phyloP scores from a whole-genome alignment of 2,113 vertebrate species.

The Parotia lawesii region DNA sequence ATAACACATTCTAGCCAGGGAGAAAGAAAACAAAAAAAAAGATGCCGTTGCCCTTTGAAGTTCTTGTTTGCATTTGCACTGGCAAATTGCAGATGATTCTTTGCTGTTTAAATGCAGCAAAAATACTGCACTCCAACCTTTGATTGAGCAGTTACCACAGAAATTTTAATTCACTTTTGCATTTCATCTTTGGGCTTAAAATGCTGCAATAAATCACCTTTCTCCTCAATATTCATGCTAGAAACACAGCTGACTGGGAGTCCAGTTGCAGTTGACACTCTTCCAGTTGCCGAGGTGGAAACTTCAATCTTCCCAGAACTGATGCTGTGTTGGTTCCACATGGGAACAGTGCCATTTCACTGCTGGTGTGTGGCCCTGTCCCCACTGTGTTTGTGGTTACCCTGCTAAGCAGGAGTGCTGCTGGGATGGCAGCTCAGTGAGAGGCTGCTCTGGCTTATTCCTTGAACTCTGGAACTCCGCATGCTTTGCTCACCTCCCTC shows the following conservation, averaged over 20 bases:
- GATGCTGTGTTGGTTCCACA: accelerated
- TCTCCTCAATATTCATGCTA: neutral
- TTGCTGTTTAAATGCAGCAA: neutral
- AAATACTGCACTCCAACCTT: neutral
- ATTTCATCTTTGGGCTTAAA: neutral
- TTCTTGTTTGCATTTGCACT: neutral
- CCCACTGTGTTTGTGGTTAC: neutral
- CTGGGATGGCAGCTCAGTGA: neutral
- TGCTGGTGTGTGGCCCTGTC: neutral
- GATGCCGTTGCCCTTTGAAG: neutral
- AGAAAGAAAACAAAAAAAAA: neutral
- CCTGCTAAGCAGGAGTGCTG: neutral
- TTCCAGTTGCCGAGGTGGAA: neutral
- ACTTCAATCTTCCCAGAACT: accelerated
- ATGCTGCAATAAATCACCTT: neutral
- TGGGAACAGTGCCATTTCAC: accelerated
- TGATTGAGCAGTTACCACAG: neutral
- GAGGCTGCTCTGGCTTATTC: neutral
- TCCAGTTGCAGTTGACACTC: neutral
- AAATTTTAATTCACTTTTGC: neutral
- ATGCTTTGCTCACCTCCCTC: neutral
- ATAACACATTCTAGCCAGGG: neutral
- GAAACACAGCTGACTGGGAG: neutral
- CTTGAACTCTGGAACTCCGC: neutral
- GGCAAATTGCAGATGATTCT: neutral